These are phyloP conservation scores for Linepithema humile DNA, from an alignment of 1,140 invertebrate species.

Conservation along the genomic window DNA sequence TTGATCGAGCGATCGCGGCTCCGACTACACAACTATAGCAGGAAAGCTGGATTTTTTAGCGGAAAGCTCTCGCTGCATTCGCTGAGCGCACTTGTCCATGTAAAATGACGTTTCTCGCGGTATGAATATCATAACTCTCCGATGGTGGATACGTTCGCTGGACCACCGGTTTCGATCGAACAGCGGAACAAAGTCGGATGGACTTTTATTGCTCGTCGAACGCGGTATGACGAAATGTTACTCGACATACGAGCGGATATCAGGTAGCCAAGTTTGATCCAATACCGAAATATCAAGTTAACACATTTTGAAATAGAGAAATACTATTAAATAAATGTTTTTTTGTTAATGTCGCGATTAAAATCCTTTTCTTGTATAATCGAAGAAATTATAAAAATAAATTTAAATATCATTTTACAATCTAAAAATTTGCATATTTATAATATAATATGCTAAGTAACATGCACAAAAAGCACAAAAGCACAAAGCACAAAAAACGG, in stretches of 20 bases:
- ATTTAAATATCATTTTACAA: no score
- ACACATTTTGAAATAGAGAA: neutral
- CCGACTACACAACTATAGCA: neutral
- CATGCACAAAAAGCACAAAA: neutral
- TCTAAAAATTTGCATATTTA: neutral
- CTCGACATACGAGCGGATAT: constrained; percentile 19
- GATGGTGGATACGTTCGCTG: constrained; percentile 13
- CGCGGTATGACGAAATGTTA: neutral
- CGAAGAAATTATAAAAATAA: no score
- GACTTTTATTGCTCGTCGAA: constrained; percentile 45
- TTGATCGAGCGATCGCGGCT: constrained; percentile 25
- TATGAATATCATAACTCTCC: constrained; percentile 36
- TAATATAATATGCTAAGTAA: neutral
- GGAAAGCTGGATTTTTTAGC: constrained; percentile 26
- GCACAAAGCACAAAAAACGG: neutral
- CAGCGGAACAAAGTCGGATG: constrained; percentile 20
- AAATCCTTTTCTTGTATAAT: neutral
- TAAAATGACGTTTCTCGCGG: neutral
- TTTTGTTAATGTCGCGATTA: neutral
- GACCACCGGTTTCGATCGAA: constrained; percentile 9
- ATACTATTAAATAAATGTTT: neutral
- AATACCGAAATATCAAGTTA: neutral
- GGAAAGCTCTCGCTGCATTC: constrained; percentile 17
- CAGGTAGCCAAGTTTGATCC: constrained; percentile 6
- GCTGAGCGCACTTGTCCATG: neutral